These are phyloP conservation scores for Pseudotriccus pelzelni DNA, from an alignment of 2,797 vertebrate genomes.

Conservation along the genomic window DNA sequence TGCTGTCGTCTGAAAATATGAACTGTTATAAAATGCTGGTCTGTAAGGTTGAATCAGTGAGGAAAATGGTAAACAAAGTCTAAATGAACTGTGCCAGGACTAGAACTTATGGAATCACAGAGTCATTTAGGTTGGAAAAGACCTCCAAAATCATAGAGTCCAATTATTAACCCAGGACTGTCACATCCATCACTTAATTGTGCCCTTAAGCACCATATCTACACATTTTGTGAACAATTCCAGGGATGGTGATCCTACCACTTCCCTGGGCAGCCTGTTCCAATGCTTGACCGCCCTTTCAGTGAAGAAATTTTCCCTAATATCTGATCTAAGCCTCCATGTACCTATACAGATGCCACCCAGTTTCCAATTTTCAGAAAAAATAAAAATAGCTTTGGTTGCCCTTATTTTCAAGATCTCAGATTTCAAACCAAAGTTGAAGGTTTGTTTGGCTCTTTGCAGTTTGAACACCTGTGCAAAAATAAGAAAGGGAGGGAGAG, in stretches of 20 bases:
- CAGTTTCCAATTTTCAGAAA: neutral
- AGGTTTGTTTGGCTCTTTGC: neutral
- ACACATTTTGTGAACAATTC: neutral
- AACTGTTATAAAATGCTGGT: neutral
- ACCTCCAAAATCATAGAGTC: neutral
- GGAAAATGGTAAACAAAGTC: neutral
- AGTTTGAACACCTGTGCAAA: conserved; percentile 5
- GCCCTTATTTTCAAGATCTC: neutral
- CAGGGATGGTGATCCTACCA: neutral
- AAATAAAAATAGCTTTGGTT: neutral
- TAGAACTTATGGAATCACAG: neutral
- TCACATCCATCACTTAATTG: neutral
- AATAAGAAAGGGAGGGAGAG: neutral
- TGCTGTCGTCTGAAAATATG: neutral
- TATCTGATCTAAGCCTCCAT: neutral
- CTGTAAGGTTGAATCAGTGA: neutral
- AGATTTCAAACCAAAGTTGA: neutral
- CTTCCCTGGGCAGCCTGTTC: neutral
- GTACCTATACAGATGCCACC: accelerated
- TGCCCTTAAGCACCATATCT: neutral
- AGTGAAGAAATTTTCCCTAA: neutral
- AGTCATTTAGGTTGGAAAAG: neutral
- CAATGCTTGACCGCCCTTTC: neutral
- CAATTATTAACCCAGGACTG: neutral
- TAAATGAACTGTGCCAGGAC: neutral